Percentiles rank a stretch among this genome's conserved stretches.
phyloP scores from a whole-genome alignment of 1,140 invertebrate genomes.

The Aphis gossypii region DNA sequence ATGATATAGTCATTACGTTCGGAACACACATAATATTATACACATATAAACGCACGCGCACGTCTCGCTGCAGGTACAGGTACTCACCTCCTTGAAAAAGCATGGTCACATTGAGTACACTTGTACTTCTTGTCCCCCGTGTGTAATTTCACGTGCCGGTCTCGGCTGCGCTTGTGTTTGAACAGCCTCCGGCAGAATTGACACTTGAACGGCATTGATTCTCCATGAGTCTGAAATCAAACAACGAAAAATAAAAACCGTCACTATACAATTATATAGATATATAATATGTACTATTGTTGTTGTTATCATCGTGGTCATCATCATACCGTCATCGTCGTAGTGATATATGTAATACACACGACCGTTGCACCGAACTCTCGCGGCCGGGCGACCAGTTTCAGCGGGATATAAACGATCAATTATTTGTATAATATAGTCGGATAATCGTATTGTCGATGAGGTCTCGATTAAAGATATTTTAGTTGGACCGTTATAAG shows the following conservation, averaged over 20 bases:
- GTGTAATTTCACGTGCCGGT: conserved; percentile 93
- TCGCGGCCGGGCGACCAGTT: background rate
- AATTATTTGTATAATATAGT: background rate
- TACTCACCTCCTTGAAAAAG: conserved; percentile 87
- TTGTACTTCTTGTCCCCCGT: conserved; percentile 93
- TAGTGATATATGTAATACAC: background rate
- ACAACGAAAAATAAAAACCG: background rate
- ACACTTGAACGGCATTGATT: conserved; percentile 89
- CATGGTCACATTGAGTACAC: conserved; percentile 88
- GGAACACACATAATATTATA: background rate
- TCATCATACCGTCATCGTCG: background rate
- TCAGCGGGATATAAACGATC: background rate
- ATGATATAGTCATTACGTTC: conserved; percentile 22
- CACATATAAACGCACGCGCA: background rate
- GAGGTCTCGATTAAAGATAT: too few relatives aligned
- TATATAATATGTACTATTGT: background rate
- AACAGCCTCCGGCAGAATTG: conserved; percentile 89
- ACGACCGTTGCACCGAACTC: background rate
- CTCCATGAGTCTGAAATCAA: conserved; percentile 78
- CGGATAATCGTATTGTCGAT: background rate
- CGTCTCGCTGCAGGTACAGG: background rate
- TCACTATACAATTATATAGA: background rate
- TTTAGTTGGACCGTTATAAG: too few relatives aligned
- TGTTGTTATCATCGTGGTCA: background rate
- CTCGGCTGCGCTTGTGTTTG: conserved; percentile 92